Percentiles rank a stretch among this genome's conserved stretches.
Conservation (phyloP, 2,888 invertebrate genomes). For the Smittia sp. region DNA sequence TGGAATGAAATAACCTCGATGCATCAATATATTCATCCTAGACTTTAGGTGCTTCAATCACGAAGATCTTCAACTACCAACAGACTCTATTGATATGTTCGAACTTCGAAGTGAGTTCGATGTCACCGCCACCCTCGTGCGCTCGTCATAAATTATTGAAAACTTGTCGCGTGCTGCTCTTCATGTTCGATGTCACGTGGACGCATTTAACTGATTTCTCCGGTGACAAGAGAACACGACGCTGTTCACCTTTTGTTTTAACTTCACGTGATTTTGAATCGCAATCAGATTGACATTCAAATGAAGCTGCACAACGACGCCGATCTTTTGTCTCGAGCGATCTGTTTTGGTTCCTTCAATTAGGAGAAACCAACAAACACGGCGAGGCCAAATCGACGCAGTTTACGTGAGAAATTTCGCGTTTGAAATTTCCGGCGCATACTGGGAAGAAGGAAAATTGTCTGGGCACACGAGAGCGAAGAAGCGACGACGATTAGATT, state of each 20-base stretch:
- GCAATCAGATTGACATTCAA: neutral
- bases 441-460: neutral
- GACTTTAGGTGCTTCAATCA: too few relatives aligned
- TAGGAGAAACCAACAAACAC: slow-evolving; percentile 4
- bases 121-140: slow-evolving; percentile 22
- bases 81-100: too few relatives aligned
- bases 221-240: slow-evolving; percentile 19
- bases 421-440: neutral
- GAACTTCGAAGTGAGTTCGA: neutral
- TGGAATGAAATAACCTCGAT: too few relatives aligned
- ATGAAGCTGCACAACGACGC: too few relatives aligned
- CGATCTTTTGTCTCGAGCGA: neutral
- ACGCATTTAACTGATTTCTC: slow-evolving; percentile 16
- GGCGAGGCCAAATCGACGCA: neutral
- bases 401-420: slow-evolving; percentile 10
- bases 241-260: slow-evolving; percentile 29
- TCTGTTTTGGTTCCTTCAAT: slow-evolving; percentile 17
- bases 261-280: neutral
- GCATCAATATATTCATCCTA: too few relatives aligned
- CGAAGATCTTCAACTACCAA: too few relatives aligned
- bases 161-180: slow-evolving; percentile 35
- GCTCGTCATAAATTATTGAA: slow-evolving; percentile 9
- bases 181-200: slow-evolving; percentile 40
- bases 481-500: neutral
- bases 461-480: neutral